Base-by-base conservation (phyloP, 2,113 vertebrate genomes). In the Aythya baeri region DNA sequence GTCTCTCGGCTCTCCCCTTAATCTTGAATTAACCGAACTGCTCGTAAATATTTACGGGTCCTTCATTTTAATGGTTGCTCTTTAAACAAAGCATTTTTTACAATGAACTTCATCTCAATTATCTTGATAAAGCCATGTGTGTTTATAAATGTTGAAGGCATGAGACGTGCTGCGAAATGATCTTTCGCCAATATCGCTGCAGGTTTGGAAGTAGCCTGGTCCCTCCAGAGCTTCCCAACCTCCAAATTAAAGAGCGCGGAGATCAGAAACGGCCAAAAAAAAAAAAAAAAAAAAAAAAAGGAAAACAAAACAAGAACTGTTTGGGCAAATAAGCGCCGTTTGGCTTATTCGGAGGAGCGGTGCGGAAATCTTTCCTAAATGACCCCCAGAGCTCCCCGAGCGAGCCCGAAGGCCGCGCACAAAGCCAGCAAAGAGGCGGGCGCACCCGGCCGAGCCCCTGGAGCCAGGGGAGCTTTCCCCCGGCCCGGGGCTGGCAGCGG, bases 71-170 rank as follows among this genome's bases (percentile, higher is more conserved):
- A 95, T 92, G 92, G 88, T 93, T 92, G 74, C 59, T 93, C 88
- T 97, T 85, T 52, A 96, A 94, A 97, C 58, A 94, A 96, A 96
- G 89, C 83, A 62, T 93, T 83, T 91, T 97, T 97, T 97, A 97
- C 97, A 98, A 98, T 98, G 98, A 98, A 98, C 98, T 98, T 98
- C 97, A 97, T 98, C 97, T 98, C 97, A 98, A 98, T 97, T 97
- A 94, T 94, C 95, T 93, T 89, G 97, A 97, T 94, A 93, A 85
- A 80, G 94, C 89, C 95, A 85, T 93, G 93, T 41, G 89, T 94
- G 92, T 84, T 93, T 94, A 91, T 92, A 93, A 94, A 85, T 25
- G 71, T 63, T 79, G 81, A 76, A 89, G 58, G 72, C 92, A 89
- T 75, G 68, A 67, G 83, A 27, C 11, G 10, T 16, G 13, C 27